phyloP scores from a whole-genome alignment of 2,113 vertebrate genomes.

The Callopanchax toddi region DNA sequence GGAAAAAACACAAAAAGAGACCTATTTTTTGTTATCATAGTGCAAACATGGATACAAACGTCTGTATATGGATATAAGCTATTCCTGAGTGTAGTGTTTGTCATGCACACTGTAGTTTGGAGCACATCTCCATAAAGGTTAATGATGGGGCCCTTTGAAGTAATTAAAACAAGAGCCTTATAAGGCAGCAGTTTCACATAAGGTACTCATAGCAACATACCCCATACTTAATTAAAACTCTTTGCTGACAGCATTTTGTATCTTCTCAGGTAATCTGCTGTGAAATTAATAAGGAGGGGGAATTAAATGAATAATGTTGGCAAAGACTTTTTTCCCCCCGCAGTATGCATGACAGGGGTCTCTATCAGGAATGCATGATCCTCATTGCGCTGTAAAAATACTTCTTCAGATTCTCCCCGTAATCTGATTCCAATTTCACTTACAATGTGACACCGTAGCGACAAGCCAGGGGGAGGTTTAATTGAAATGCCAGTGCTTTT shows the following conservation, averaged over 20 bases:
- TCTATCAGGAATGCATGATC: slow-evolving; percentile 75
- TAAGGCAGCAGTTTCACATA: slow-evolving; percentile 78
- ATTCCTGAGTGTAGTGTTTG: slow-evolving; percentile 57
- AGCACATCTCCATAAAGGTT: slow-evolving; percentile 75
- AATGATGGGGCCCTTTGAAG: slow-evolving; percentile 75
- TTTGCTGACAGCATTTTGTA: slow-evolving; percentile 77
- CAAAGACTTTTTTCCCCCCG: slow-evolving; percentile 52
- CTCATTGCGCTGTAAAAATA: slow-evolving; percentile 70
- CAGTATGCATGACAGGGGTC: slow-evolving; percentile 78
- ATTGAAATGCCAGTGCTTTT: slow-evolving; percentile 81
- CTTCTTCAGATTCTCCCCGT: slow-evolving; percentile 68
- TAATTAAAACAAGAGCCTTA: slow-evolving; percentile 80
- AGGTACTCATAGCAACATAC: slow-evolving; percentile 71
- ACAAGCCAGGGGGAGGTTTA: slow-evolving; percentile 73
- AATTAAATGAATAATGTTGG: slow-evolving; percentile 76
- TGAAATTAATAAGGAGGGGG: slow-evolving; percentile 81
- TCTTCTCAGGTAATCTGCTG: slow-evolving; percentile 82
- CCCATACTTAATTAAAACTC: slow-evolving; percentile 82
- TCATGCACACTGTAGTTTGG: slow-evolving; percentile 66
- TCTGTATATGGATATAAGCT: slow-evolving; percentile 36
- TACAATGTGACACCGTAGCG: slow-evolving; percentile 73
- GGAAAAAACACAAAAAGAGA: neutral
- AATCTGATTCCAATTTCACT: slow-evolving; percentile 86
- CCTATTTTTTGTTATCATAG: slow-evolving; percentile 10
- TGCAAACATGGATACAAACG: slow-evolving; percentile 18